Percentiles rank a stretch among this genome's conserved stretches.
Evolutionary conservation across 2,888 invertebrate genomes (phyloP).

Genomic region (Drosophila neonasuta): DNA sequence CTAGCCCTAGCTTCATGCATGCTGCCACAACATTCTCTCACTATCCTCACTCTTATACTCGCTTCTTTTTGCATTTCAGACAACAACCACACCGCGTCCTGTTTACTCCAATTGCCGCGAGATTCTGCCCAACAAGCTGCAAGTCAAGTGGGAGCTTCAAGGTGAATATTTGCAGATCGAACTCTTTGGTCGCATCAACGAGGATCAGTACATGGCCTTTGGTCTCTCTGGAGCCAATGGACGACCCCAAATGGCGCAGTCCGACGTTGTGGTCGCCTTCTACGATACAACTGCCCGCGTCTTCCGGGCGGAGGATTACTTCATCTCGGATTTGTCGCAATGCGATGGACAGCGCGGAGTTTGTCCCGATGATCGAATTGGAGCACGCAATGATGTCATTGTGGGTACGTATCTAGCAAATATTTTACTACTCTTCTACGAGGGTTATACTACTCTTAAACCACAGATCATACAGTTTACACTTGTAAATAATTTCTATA

Average conservation of each 20-base stretch:
- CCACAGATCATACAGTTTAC: no score
- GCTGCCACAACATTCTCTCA: conserved; percentile 1
- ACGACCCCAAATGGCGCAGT: conserved; percentile 89
- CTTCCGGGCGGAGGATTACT: conserved; percentile 92
- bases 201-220: conserved; percentile 94
- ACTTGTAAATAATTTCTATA: no score
- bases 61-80: conserved; percentile 83
- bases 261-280: conserved; percentile 92
- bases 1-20: conserved; percentile 64
- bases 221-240: conserved; percentile 91
- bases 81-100: conserved; percentile 89
- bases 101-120: conserved; percentile 91
- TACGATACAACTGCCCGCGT: conserved; percentile 84
- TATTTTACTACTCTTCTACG: neutral
- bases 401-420: conserved; percentile 82
- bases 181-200: conserved; percentile 89
- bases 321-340: conserved; percentile 90
- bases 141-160: conserved; percentile 93
- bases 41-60: neutral
- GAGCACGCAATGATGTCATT: conserved; percentile 90
- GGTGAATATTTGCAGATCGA: conserved; percentile 90
- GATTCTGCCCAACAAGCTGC: conserved; percentile 90
- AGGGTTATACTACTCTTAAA: neutral
- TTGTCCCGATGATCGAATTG: conserved; percentile 91
- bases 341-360: conserved; percentile 92